Conservation (phyloP, 2,797 vertebrate species). For the Chlorospingus flavigularis region DNA sequence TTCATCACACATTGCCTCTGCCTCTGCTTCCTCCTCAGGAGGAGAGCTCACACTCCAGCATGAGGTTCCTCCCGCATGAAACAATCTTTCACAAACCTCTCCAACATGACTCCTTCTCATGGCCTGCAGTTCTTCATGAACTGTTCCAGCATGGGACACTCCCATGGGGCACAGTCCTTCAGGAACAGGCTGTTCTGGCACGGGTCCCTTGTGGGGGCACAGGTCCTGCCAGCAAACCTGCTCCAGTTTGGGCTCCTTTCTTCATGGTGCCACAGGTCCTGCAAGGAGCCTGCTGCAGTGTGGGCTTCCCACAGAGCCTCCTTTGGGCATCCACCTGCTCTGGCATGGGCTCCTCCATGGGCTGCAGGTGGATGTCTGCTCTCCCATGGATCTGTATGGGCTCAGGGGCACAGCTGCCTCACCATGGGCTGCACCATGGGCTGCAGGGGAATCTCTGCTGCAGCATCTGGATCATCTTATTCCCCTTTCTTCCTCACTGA, state of each 20-base stretch:
- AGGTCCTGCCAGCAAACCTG: not conserved
- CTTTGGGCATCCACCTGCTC: not conserved
- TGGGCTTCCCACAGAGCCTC: not conserved
- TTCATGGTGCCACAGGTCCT: not conserved
- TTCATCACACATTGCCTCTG: not conserved
- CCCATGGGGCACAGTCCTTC: not conserved
- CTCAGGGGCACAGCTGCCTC: not conserved
- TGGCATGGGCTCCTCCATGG: not conserved
- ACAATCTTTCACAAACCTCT: not conserved
- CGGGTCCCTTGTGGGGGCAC: not conserved
- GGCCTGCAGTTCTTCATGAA: not conserved
- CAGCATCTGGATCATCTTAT: not conserved
- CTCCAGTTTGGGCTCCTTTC: not conserved
- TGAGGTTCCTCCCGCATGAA: not conserved
- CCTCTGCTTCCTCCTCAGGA: not conserved
- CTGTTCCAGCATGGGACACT: accelerated
- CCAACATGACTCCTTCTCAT: not conserved
- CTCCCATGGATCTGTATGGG: not conserved
- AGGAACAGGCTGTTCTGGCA: not conserved
- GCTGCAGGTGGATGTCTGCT: not conserved
- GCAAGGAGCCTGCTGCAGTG: not conserved
- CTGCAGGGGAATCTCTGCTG: not conserved
- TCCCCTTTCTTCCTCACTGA: not conserved
- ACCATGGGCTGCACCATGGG: not conserved
- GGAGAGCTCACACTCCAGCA: not conserved